These are phyloP conservation scores for Thelaira solivaga DNA, from an alignment of 2,888 invertebrate species.

Conservation along the genomic window DNA sequence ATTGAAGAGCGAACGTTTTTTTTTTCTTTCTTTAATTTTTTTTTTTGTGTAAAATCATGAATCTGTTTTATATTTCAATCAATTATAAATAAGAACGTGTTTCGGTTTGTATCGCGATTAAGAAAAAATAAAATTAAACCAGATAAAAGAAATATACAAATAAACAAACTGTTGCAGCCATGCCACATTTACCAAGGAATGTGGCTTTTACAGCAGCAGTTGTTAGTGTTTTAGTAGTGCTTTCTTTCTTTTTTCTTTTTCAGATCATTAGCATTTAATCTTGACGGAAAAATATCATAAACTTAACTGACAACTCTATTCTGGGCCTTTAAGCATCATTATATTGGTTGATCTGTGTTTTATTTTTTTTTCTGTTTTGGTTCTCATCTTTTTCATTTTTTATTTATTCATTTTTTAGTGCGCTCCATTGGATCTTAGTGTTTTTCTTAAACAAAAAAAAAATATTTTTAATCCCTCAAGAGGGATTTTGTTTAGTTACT, in stretches of 20 bases:
- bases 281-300: constrained; percentile 68
- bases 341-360: neutral
- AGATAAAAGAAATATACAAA: neutral
- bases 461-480: constrained; percentile 55
- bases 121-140: constrained; percentile 36
- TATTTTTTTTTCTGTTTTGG: neutral
- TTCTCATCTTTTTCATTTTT: neutral
- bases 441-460: constrained; percentile 32
- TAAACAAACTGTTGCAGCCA: neutral
- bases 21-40: too few species aligned
- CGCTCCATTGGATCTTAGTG: constrained; percentile 34
- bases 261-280: constrained; percentile 67
- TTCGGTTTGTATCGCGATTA: constrained; percentile 20
- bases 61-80: constrained; percentile 30
- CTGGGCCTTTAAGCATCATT: constrained; percentile 36
- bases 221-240: constrained; percentile 24
- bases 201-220: neutral
- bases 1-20: constrained; percentile 2
- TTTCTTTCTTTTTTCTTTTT: constrained; percentile 47
- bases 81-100: constrained; percentile 43
- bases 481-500: constrained; percentile 45
- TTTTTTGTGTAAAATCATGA: neutral
- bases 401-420: constrained; percentile 15
- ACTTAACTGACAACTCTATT: constrained; percentile 67
- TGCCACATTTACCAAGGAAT: neutral